phyloP scores from a whole-genome alignment of 2,888 invertebrate genomes.

The Eupithecia inturbata region DNA sequence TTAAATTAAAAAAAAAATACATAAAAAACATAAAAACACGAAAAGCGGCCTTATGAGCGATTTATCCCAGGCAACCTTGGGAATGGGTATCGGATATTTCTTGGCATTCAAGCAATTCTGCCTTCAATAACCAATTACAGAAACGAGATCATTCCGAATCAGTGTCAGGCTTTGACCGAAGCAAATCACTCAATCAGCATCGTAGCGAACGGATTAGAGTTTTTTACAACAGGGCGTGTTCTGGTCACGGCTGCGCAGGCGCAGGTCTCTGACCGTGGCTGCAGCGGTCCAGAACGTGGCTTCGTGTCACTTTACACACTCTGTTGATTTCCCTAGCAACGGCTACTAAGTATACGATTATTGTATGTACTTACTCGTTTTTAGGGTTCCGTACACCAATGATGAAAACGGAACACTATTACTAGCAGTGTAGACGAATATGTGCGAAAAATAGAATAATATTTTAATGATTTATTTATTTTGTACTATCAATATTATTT shows the following conservation, averaged over 20 bases:
- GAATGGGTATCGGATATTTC: background rate
- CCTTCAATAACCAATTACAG: constrained; percentile 4
- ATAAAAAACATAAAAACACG: background rate
- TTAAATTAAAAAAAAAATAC: too few relatives aligned
- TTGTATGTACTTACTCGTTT: too few relatives aligned
- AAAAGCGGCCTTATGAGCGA: background rate
- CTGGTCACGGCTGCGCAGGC: constrained; percentile 30
- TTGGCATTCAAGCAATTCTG: background rate
- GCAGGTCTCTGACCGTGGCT: constrained; percentile 10
- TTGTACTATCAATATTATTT: too few relatives aligned
- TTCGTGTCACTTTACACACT: background rate
- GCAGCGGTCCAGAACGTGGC: constrained; percentile 10
- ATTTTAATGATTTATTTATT: too few relatives aligned
- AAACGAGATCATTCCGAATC: constrained; percentile 22
- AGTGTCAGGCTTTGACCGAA: constrained; percentile 27
- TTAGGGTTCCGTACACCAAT: too few relatives aligned
- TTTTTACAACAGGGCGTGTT: constrained; percentile 36
- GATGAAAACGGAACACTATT: too few relatives aligned
- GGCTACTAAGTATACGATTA: too few relatives aligned
- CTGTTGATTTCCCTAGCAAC: background rate
- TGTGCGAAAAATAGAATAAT: too few relatives aligned
- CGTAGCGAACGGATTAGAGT: constrained; percentile 23
- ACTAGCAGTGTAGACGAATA: too few relatives aligned
- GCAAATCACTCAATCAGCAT: constrained; percentile 27
- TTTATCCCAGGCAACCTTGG: background rate